Percentiles rank a stretch among this genome's conserved stretches.
Conservation (phyloP, 2,113 vertebrate genomes). For the Balaenoptera acutorostrata region DNA sequence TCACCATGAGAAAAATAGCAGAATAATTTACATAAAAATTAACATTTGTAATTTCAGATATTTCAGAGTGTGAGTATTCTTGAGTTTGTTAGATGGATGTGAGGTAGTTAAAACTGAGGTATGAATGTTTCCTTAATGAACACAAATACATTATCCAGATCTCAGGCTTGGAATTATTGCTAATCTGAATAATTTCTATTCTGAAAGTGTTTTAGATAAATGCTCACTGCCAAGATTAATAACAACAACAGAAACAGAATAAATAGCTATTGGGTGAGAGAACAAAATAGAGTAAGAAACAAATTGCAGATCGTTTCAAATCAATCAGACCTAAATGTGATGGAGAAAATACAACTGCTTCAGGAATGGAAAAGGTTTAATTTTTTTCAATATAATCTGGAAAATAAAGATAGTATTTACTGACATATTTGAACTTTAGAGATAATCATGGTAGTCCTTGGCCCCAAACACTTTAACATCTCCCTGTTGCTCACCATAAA, state of each 20-base stretch:
- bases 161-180: background rate
- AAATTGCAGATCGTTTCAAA: background rate
- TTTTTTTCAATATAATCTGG: background rate
- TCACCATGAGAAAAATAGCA: background rate
- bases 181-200: conserved; percentile 27
- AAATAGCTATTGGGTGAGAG: conserved; percentile 33
- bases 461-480: background rate
- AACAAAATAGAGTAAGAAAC: conserved; percentile 8
- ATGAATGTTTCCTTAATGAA: background rate
- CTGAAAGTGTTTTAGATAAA: conserved; percentile 18
- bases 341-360: background rate
- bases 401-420: background rate
- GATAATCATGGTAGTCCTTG: background rate
- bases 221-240: conserved; percentile 30
- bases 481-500: background rate
- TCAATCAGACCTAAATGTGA: background rate
- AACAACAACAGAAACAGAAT: background rate
- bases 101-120: background rate
- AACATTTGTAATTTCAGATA: background rate
- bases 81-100: background rate
- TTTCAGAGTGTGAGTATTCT: background rate
- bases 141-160: background rate
- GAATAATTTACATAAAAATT: background rate
- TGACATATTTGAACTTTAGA: background rate
- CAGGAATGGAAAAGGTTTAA: background rate